Evolutionary conservation across 2,797 vertebrate genomes (phyloP).

Genomic region (Oryzias sinensis): DNA sequence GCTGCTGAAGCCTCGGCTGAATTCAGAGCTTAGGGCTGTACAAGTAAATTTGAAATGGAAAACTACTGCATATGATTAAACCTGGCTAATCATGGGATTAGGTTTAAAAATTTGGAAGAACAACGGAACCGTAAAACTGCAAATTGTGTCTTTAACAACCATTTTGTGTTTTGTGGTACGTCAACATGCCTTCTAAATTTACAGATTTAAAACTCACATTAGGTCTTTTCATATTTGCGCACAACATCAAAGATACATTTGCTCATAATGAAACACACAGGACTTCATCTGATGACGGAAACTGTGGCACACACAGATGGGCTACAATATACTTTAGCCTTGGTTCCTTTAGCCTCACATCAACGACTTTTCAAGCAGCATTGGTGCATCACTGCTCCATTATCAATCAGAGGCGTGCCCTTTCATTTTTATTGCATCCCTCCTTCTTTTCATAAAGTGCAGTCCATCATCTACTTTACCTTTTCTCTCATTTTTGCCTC

Average conservation of each 20-base stretch:
- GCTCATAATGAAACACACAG: no score
- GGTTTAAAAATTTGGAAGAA: no score
- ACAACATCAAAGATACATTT: no score
- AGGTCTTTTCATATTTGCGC: no score
- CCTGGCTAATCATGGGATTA: neutral
- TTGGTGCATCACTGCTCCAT: slow-evolving; percentile 65
- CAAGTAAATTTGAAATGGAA: slow-evolving; percentile 1
- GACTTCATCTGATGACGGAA: slow-evolving; percentile 33
- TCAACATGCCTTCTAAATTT: no score
- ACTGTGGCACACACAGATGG: slow-evolving; percentile 41
- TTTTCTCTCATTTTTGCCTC: slow-evolving; percentile 31
- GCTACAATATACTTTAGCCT: slow-evolving; percentile 64
- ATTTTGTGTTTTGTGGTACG: no score
- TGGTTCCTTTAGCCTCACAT: slow-evolving; percentile 57
- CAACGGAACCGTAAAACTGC: no score
- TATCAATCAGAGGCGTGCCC: slow-evolving; percentile 68
- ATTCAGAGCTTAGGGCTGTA: neutral
- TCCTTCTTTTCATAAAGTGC: slow-evolving; percentile 47
- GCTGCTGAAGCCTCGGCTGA: neutral
- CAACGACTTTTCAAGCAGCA: slow-evolving; percentile 63
- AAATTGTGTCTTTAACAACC: no score
- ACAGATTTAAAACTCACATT: no score
- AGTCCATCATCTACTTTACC: slow-evolving; percentile 32
- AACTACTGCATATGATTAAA: slow-evolving; percentile 1
- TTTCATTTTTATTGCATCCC: slow-evolving; percentile 64